Base-by-base conservation (phyloP, 2,888 invertebrate species). In the Apantesis nais region DNA sequence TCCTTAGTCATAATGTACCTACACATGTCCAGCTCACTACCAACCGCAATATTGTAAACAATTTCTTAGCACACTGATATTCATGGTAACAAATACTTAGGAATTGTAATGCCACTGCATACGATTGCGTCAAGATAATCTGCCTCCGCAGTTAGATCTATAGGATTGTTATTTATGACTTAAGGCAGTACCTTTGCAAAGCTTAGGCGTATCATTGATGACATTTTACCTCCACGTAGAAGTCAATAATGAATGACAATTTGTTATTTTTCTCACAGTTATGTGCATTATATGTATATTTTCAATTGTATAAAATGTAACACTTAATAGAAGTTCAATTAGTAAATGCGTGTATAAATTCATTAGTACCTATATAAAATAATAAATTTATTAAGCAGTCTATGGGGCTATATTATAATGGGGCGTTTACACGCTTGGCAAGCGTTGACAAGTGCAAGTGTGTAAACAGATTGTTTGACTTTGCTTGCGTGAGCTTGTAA, bases 1-100 rank as follows among this genome's bases (percentile, higher is more conserved):
- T 88, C 90, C 92, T 93, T 93, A 93, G 93, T 93, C 93, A 94
- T 88, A 88, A 83, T 76, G 79, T 86, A 85, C 86, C 79, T 80
- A 80, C 74, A 76, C 80, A 80, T 73, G 76, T 83, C 84, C 81
- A 88, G 88, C 82, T 90, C 89, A 90, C 89, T 85, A 86, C 86
- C 90, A 85, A 91, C 66, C 92, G 85, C 90, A 88, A 84, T 88
- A 85, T 85, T 83, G 85, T 86, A 88, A 88, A 86, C 84, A 88
- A 86, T 86, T 85, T 83, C 25, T 29, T 85, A 70, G 81, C 83
- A 85, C 67, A 73, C 73, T 82, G 25, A 52, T 25, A 37, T 11
- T 63, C 37, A 25, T 14, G 2, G 39, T 55, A 29, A 29, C 31
- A 66, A 65, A 52, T 65, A 52, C n/a, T 65, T n/a, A 65, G n/a